Evolutionary conservation across 2,888 invertebrate species (phyloP).

Genomic region (Mesoligia furuncula): DNA sequence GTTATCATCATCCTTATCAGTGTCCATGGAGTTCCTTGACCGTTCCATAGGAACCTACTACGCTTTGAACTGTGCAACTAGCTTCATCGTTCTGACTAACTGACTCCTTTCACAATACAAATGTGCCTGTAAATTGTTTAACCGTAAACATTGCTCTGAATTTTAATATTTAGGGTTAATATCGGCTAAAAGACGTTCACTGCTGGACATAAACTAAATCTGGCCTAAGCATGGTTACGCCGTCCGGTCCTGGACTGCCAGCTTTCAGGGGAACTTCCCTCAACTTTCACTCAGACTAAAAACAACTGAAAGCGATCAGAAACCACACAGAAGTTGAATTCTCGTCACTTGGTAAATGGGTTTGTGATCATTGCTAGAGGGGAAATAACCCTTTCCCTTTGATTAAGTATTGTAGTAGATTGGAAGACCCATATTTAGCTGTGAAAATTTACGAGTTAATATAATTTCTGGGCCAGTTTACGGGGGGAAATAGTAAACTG

Average conservation of each 20-base stretch:
- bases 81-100: background rate
- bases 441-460: no score
- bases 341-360: background rate
- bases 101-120: background rate
- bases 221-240: background rate
- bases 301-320: background rate
- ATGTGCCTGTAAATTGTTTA: background rate
- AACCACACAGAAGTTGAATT: background rate
- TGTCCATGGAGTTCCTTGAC: background rate
- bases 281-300: background rate
- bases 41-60: background rate
- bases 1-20: no score
- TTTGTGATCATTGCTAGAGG: background rate
- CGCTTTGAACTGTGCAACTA: background rate
- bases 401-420: background rate
- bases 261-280: background rate
- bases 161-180: background rate
- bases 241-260: background rate
- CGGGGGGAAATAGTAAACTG: background rate
- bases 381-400: background rate
- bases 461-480: no score
- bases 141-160: background rate
- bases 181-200: background rate
- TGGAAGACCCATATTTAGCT: background rate
- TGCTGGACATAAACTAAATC: background rate